These are phyloP conservation scores for Tetragonula carbonaria DNA, from an alignment of 2,888 invertebrate genomes.

Conservation along the genomic window DNA sequence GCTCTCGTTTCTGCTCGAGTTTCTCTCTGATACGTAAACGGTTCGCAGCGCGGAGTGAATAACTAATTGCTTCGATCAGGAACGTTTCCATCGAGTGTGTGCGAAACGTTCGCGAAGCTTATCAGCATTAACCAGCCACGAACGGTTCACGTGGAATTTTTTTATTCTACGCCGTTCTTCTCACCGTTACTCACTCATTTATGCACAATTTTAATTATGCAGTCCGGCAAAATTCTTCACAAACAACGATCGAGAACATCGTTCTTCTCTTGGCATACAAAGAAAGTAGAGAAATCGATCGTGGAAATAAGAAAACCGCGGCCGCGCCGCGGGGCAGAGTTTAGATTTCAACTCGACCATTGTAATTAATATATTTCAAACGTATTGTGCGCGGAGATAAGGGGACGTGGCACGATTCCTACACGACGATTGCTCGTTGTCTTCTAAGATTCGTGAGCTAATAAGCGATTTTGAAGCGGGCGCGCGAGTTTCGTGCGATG, in stretches of 20 bases:
- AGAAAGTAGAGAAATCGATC: background rate
- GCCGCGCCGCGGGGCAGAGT: background rate
- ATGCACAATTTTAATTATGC: slow-evolving; percentile 1
- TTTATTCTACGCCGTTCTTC: background rate
- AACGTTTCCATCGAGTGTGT: background rate
- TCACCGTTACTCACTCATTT: background rate
- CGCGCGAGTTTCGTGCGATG: slow-evolving; percentile 24
- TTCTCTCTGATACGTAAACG: background rate
- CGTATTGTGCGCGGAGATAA: slow-evolving; percentile 6
- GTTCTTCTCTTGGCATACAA: background rate
- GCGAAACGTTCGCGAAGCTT: background rate
- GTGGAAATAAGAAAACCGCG: background rate
- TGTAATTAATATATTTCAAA: slow-evolving; percentile 16
- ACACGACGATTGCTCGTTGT: slow-evolving; percentile 10
- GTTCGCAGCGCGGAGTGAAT: background rate
- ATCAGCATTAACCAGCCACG: background rate
- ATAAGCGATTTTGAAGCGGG: slow-evolving; percentile 43
- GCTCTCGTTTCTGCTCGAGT: slow-evolving; percentile 40
- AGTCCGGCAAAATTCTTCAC: background rate
- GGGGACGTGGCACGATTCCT: background rate
- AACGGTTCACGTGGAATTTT: background rate
- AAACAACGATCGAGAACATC: background rate
- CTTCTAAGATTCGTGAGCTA: slow-evolving; percentile 44
- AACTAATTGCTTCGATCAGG: background rate
- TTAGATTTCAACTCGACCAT: background rate